Percentiles rank a stretch among this genome's conserved stretches.
phyloP scores from a whole-genome alignment of 2,797 vertebrate genomes.

The Pangasius sanitwongsei region DNA sequence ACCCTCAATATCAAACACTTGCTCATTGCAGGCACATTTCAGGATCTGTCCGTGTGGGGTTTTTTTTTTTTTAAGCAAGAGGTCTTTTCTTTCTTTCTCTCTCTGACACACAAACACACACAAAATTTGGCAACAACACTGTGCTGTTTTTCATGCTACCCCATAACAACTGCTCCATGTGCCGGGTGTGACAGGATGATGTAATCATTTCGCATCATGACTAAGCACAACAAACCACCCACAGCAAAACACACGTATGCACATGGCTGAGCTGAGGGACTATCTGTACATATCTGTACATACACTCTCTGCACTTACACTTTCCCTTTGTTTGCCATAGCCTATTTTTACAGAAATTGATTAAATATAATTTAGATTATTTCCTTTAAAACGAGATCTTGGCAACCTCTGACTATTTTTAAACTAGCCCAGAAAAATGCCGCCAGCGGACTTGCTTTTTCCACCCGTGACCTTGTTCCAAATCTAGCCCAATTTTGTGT shows the following conservation, averaged over 20 bases:
- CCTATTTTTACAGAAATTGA: neutral
- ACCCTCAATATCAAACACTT: neutral
- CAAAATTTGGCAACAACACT: slow-evolving; percentile 38
- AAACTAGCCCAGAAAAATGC: neutral
- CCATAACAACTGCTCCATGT: slow-evolving; percentile 38
- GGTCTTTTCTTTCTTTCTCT: neutral
- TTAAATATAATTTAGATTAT: neutral
- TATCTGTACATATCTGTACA: neutral
- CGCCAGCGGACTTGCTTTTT: neutral
- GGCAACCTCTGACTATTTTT: neutral
- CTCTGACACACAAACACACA: slow-evolving; percentile 21
- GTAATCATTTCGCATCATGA: slow-evolving; percentile 54
- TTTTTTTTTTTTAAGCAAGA: neutral
- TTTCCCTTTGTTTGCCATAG: neutral
- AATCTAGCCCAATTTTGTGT: neutral
- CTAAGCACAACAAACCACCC: slow-evolving; percentile 49
- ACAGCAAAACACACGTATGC: slow-evolving; percentile 8
- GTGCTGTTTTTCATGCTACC: slow-evolving; percentile 31
- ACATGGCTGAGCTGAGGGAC: neutral
- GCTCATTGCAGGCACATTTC: neutral
- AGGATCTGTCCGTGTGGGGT: neutral
- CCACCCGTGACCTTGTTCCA: neutral
- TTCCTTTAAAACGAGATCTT: neutral
- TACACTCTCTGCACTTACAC: neutral
- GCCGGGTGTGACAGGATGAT: slow-evolving; percentile 40